phyloP scores from a whole-genome alignment of 2,113 vertebrate genomes.

The Perca flavescens region DNA sequence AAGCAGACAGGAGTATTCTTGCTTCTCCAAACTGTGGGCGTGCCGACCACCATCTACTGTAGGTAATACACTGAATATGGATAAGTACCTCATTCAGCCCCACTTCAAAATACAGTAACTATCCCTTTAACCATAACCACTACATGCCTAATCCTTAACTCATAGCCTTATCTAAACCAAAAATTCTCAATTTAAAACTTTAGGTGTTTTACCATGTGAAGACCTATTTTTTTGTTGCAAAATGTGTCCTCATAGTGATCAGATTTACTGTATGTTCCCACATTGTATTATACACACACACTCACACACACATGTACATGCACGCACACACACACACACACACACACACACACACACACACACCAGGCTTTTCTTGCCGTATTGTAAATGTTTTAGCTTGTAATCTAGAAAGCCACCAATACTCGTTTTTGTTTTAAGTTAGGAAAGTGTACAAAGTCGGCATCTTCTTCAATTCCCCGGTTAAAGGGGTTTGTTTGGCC shows the following conservation, averaged over 20 bases:
- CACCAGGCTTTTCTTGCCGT: background rate
- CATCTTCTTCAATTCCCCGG: too few species aligned
- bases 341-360: background rate
- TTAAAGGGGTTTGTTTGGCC: too few species aligned
- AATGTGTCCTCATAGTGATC: background rate
- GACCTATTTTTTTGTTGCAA: background rate
- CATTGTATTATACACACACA: background rate
- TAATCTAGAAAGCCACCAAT: background rate
- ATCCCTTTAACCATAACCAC: background rate
- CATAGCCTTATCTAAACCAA: background rate
- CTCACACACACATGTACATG: too few species aligned
- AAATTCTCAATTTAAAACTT: background rate
- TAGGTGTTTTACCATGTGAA: background rate
- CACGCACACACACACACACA: too few species aligned
- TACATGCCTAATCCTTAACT: background rate
- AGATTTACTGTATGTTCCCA: background rate
- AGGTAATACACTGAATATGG: too few species aligned
- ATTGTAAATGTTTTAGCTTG: too few species aligned
- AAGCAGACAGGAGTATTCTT: too few species aligned
- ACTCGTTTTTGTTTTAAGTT: background rate
- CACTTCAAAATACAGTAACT: too few species aligned
- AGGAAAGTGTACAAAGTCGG: background rate
- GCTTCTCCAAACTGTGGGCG: too few species aligned
- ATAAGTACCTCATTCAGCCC: too few species aligned
- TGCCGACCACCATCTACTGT: too few species aligned